A percentile compares a stretch with the other conserved stretches of the same genome.
phyloP scores from a whole-genome alignment of 2,888 invertebrate genomes.

The Netelia inedita region DNA sequence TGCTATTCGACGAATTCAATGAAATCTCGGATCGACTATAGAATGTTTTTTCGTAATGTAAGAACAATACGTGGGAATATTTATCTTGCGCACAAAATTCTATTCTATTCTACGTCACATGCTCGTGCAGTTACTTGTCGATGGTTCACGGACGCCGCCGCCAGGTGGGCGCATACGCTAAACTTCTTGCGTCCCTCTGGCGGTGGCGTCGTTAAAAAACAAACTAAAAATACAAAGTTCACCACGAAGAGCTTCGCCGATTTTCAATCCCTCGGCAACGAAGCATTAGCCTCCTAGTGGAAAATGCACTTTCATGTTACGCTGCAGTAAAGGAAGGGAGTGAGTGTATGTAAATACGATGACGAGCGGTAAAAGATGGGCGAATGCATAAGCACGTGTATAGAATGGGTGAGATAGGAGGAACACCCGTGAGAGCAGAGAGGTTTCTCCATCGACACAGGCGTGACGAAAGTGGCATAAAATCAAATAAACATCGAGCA shows the following conservation, averaged over 20 bases:
- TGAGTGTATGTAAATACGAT: constrained; percentile 43
- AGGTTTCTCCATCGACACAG: not conserved
- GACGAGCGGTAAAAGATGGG: constrained; percentile 51
- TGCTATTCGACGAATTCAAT: no score
- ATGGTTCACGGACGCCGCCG: not conserved
- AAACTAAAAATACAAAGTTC: not conserved
- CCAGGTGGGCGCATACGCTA: not conserved
- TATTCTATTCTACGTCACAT: no score
- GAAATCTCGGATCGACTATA: no score
- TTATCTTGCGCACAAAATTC: no score
- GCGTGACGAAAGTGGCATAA: constrained; percentile 46
- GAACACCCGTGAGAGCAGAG: not conserved
- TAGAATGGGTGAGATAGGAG: constrained; percentile 11
- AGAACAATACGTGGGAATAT: no score
- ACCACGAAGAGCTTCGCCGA: not conserved
- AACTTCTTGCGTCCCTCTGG: not conserved
- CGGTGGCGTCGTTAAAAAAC: not conserved
- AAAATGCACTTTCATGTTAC: constrained; percentile 52
- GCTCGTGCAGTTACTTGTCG: no score
- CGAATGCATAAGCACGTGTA: constrained; percentile 41
- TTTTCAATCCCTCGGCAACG: constrained; percentile 4
- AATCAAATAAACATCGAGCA: constrained; percentile 65
- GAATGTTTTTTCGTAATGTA: no score
- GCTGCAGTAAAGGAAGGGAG: not conserved
- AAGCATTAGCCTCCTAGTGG: constrained; percentile 7